Conservation (phyloP, 2,797 vertebrate species). For the Yasuhikotakia modesta region DNA sequence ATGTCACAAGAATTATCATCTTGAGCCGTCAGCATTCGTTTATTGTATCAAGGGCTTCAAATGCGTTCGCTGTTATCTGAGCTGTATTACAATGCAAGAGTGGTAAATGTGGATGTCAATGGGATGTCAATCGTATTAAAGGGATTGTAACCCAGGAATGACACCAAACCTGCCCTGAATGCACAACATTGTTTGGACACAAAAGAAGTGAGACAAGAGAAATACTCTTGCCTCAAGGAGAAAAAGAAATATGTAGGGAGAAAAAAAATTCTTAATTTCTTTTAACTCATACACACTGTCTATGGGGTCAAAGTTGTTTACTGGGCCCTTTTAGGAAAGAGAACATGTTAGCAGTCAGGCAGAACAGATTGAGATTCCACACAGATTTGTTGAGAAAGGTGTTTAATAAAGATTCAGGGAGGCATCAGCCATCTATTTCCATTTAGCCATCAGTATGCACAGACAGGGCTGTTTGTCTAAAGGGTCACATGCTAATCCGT, state of each 20-base stretch:
- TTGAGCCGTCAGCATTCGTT: neutral
- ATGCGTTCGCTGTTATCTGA: constrained; percentile 11
- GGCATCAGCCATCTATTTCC: too few relatives aligned
- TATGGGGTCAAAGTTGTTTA: constrained; percentile 42
- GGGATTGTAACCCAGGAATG: constrained; percentile 19
- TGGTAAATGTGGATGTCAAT: constrained; percentile 30
- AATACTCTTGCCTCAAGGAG: neutral
- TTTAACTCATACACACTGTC: neutral
- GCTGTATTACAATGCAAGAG: constrained; percentile 23
- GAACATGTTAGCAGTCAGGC: constrained; percentile 51
- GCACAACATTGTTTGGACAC: constrained; percentile 28
- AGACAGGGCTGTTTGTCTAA: constrained; percentile 73
- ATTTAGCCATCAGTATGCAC: constrained; percentile 83
- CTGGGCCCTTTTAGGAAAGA: constrained; percentile 20
- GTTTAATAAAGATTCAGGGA: constrained; percentile 70
- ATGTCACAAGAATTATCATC: constrained; percentile 8
- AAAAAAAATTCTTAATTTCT: constrained; percentile 2
- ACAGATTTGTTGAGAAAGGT: constrained; percentile 73
- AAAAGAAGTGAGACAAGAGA: neutral
- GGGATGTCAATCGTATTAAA: constrained; percentile 29
- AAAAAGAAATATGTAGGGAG: constrained; percentile 7
- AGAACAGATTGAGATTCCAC: constrained; percentile 76
- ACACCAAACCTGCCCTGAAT: constrained; percentile 26
- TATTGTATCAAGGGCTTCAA: neutral
- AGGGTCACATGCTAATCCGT: constrained; percentile 82